phyloP scores from a whole-genome alignment of 2,797 vertebrate genomes.

The Chloroceryle amazona region DNA sequence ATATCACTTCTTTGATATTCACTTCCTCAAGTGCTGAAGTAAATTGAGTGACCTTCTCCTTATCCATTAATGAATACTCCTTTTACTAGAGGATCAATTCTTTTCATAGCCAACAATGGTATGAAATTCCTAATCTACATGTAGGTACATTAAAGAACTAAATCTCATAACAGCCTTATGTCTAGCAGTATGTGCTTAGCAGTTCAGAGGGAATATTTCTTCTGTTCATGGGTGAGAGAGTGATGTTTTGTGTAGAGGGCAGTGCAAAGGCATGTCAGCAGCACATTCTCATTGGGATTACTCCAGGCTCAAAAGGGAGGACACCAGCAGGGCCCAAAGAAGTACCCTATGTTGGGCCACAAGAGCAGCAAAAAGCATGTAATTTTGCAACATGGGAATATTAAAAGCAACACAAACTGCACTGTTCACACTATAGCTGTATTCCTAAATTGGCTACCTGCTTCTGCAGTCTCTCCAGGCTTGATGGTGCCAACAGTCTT shows the following conservation, averaged over 20 bases:
- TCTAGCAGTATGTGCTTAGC: neutral
- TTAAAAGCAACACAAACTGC: neutral
- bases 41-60: conserved; percentile 23
- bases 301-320: neutral
- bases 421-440: neutral
- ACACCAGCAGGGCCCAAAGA: accelerated
- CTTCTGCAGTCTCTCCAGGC: neutral
- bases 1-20: too few species aligned
- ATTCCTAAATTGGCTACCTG: neutral
- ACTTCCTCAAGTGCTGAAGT: neutral
- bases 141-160: neutral
- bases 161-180: neutral
- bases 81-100: conserved; percentile 22
- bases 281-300: neutral
- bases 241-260: neutral
- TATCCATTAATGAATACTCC: neutral
- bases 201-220: neutral
- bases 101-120: neutral
- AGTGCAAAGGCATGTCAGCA: neutral
- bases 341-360: neutral
- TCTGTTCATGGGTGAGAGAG: neutral
- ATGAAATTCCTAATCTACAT: conserved; percentile 21
- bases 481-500: neutral
- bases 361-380: neutral
- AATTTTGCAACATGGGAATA: neutral